Evolutionary conservation across 2,888 invertebrate species (phyloP), one percentile per base, ranked within the genome.

Genomic region (Brachynemurus nebulosus): DNA sequence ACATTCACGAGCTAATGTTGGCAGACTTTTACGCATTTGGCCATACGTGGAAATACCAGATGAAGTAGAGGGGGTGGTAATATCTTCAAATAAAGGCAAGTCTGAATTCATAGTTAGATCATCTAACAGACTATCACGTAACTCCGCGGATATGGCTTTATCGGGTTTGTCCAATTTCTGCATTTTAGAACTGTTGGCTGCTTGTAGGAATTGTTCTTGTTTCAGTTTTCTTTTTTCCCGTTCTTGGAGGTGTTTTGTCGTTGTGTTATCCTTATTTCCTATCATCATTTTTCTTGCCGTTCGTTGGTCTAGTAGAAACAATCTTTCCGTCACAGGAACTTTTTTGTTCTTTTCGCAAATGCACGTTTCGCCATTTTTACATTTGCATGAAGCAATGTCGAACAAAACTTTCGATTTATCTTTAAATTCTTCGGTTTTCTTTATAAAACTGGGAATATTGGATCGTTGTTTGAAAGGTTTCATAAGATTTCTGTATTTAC

Each of bases 1-100:
- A 48, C 48, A 46, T 4, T 40, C 37, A 18, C 23, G 46, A n/a
- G 46, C 43, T 14, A 47, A 38, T 23, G 44, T 47, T 17, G 40
- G 33, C 7, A 21, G 18, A 17, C 12, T 8, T 9, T 8, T 25
- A 9, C 27, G 27, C 27, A 25, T 25, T 25, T 25, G 27, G n/a
- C n/a, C n/a, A n/a, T n/a, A n/a, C n/a, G n/a, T n/a, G n/a, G n/a
- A n/a, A n/a, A n/a, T n/a, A n/a, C n/a, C n/a, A n/a, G n/a, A n/a
- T n/a, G n/a, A n/a, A 25, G n/a, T 25, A 25, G 27, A 25, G 27
- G 8, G 27, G 8, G 27, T 25, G 8, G 8, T 25, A 8, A 8
- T 8, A 9, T n/a, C n/a, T 25, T 25, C n/a, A 25, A 25, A n/a
- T 25, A 9, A 9, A 25, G 27, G 27, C n/a, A 25, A 25, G 8